A percentile compares a stretch with the other conserved stretches of the same genome.
Conservation (phyloP, 2,797 vertebrate genomes). For the Pseudotriccus pelzelni region DNA sequence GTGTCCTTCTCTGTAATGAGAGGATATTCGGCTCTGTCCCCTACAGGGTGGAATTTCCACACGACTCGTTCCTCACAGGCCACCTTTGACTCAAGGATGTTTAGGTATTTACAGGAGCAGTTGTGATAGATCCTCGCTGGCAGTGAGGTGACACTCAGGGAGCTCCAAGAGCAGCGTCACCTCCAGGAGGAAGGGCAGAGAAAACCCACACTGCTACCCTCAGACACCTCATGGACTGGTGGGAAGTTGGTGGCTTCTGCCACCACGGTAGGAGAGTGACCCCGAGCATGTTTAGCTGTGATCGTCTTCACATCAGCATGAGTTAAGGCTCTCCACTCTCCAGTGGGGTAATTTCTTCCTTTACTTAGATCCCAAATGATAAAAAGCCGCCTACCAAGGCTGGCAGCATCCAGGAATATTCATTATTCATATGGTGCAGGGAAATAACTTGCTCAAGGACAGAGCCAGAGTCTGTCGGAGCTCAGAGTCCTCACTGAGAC, state of each 20-base stretch:
- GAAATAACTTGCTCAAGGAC: slow-evolving; percentile 37
- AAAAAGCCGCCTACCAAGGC: slow-evolving; percentile 22
- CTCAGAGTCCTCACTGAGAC: not conserved
- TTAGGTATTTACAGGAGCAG: not conserved
- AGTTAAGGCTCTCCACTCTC: not conserved
- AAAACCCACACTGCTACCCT: accelerated
- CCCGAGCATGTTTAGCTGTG: not conserved
- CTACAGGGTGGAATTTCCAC: slow-evolving; percentile 23
- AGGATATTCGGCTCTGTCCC: slow-evolving; percentile 7
- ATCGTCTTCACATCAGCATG: not conserved
- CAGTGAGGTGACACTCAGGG: not conserved
- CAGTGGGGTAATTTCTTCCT: slow-evolving; percentile 17
- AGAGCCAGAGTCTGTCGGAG: not conserved
- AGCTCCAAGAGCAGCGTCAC: not conserved
- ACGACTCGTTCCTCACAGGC: not conserved
- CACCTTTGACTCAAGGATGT: not conserved
- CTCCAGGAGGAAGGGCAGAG: not conserved
- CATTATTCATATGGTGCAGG: not conserved
- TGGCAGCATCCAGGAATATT: slow-evolving; percentile 15
- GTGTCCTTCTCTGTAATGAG: not conserved
- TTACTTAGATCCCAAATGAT: slow-evolving; percentile 36
- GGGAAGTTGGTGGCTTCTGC: not conserved
- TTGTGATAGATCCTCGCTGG: not conserved
- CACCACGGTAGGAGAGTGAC: not conserved
- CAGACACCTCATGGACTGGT: not conserved